phyloP scores from a whole-genome alignment of 2,797 vertebrate genomes.

The Momotus momota region DNA sequence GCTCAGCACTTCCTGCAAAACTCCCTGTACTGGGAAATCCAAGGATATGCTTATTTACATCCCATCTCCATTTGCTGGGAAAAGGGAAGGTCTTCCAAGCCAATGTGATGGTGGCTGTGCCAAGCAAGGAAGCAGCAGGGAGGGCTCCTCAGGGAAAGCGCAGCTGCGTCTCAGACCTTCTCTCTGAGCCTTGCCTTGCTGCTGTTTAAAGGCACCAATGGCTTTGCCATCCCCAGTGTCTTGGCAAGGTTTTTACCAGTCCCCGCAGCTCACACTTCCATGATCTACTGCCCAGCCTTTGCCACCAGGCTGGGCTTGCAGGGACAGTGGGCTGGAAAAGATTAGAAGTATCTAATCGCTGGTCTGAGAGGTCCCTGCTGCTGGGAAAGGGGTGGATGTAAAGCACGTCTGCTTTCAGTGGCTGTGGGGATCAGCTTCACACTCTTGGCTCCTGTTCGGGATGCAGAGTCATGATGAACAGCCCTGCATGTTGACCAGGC shows the following conservation, averaged over 20 bases:
- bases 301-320: background rate
- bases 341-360: background rate
- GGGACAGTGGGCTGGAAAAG: background rate
- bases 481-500: background rate
- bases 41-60: background rate
- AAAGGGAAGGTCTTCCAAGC: background rate
- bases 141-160: background rate
- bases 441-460: accelerated
- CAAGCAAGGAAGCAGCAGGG: background rate
- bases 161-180: background rate
- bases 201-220: accelerated
- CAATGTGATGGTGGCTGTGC: background rate
- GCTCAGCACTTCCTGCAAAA: slow-evolving; percentile 20
- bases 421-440: accelerated
- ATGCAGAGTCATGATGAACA: background rate
- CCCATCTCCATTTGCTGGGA: background rate
- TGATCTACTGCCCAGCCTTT: background rate
- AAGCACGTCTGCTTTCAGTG: background rate
- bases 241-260: accelerated
- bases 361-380: accelerated
- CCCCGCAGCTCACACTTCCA: accelerated
- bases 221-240: background rate
- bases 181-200: background rate
- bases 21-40: background rate
- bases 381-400: background rate